phyloP scores from a whole-genome alignment of 1,140 invertebrate species.

The Hydropsyche tenuis region DNA sequence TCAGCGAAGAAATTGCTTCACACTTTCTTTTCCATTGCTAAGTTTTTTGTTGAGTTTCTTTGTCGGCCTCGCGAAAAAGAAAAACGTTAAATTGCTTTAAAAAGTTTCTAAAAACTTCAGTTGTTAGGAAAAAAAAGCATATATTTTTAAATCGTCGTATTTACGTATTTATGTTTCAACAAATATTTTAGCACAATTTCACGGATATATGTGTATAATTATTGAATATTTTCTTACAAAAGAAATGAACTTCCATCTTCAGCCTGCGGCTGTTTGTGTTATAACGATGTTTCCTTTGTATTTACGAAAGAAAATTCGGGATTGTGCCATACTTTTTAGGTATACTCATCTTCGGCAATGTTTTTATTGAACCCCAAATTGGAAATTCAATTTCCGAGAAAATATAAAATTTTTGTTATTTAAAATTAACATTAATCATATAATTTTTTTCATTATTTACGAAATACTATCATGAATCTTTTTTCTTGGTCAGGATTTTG shows the following conservation, averaged over 20 bases:
- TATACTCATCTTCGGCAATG: not conserved
- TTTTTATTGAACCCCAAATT: not conserved
- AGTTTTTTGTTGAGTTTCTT: conserved; percentile 2
- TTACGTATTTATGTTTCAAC: no score
- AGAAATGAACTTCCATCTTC: conserved; percentile 4
- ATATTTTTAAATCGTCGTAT: no score
- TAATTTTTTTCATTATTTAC: no score
- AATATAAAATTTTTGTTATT: no score
- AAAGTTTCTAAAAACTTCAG: not conserved
- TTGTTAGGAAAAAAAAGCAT: not conserved
- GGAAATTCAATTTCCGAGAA: not conserved
- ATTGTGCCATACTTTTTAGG: not conserved
- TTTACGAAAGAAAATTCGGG: conserved; percentile 13
- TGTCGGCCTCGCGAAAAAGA: not conserved
- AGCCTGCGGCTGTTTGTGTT: conserved; percentile 24
- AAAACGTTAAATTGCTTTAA: not conserved
- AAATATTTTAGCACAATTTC: no score
- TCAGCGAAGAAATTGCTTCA: conserved; percentile 18
- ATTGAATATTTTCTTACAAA: conserved; percentile 18
- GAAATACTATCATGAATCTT: no score
- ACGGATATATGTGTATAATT: not conserved
- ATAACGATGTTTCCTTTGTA: conserved; percentile 21
- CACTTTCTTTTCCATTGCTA: not conserved
- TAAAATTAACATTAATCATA: no score
- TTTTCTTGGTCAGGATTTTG: no score